Evolutionary conservation across 2,888 invertebrate genomes (phyloP), one percentile per base, ranked within the genome.

Genomic region (Ypsolopha scabrella): DNA sequence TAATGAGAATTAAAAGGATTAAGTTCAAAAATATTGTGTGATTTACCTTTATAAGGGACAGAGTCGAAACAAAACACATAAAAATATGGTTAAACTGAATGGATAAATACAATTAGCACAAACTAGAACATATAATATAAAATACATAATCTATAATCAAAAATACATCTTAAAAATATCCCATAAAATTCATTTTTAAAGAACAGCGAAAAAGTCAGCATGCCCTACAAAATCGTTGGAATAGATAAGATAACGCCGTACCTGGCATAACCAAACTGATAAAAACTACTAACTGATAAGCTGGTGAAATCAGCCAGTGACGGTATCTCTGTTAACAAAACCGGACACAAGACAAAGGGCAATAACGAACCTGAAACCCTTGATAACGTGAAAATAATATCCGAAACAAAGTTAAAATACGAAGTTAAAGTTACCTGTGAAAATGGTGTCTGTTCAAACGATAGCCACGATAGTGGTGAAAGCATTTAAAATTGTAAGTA

Each of bases 381-480:
- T 14, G 14, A 13, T 43, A 13, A 43, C 10, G 14, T 43, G 14
- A 6, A 11, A 6, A 6, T 43, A 43, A 13, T 34, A 34, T 6
- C 10, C 34, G 10, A 11, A 41, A 8, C 10, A 10, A 13, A 51
- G 51, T 47, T 46, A 39, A 35, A 43, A 35, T 43, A 24, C 37
- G 7, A 45, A 13, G 11, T 7, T 11, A 43, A 14, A 47, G 47
- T 24, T 38, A 10, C 6, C 24, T 3, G 24, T 51, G 73, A 91
- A 85, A 83, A 94, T 94, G 94, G 93, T 93, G 72, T 92, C 93
- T 57, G 88, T 94, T 54, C 92, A 93, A 73, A 94, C 93, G 46
- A 92, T 95, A 61, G 94, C 92, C 57, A 91, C 93, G 53, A 91
- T 95, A 55, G 91, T 93, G 74, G 89, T 95, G 66, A 95, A 95